These are phyloP conservation scores for Squalus acanthias DNA, from an alignment of 2,797 vertebrate genomes.

Conservation along the genomic window DNA sequence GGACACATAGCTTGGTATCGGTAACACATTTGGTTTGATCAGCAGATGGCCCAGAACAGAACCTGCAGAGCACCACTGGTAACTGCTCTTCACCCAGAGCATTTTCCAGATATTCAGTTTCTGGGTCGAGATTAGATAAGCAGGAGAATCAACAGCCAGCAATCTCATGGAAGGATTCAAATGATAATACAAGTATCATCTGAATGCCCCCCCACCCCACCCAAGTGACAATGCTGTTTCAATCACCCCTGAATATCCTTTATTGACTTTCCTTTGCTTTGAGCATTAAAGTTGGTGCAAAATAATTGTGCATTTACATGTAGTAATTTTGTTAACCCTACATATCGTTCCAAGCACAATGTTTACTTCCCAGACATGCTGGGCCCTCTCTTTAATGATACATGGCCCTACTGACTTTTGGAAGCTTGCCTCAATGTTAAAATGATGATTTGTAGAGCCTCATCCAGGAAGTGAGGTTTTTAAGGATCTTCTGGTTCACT, in stretches of 20 bases:
- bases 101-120: too few relatives aligned
- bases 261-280: not conserved
- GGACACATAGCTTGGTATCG: not conserved
- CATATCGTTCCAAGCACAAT: not conserved
- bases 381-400: not conserved
- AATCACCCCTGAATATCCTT: too few relatives aligned
- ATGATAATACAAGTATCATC: too few relatives aligned
- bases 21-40: not conserved
- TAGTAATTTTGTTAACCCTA: not conserved
- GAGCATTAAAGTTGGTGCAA: not conserved
- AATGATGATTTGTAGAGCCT: not conserved
- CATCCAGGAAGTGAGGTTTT: not conserved
- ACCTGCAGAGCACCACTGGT: not conserved
- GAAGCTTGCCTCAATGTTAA: not conserved
- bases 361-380: not conserved
- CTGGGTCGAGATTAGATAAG: too few relatives aligned
- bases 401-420: not conserved
- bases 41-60: not conserved
- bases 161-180: too few relatives aligned
- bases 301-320: not conserved
- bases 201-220: too few relatives aligned
- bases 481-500: not conserved
- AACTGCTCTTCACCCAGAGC: too few relatives aligned
- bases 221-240: too few relatives aligned
- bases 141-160: too few relatives aligned